Evolutionary conservation across 2,888 invertebrate genomes (phyloP), one percentile per base, ranked within the genome.

Genomic region (Drosophila buzzatii): DNA sequence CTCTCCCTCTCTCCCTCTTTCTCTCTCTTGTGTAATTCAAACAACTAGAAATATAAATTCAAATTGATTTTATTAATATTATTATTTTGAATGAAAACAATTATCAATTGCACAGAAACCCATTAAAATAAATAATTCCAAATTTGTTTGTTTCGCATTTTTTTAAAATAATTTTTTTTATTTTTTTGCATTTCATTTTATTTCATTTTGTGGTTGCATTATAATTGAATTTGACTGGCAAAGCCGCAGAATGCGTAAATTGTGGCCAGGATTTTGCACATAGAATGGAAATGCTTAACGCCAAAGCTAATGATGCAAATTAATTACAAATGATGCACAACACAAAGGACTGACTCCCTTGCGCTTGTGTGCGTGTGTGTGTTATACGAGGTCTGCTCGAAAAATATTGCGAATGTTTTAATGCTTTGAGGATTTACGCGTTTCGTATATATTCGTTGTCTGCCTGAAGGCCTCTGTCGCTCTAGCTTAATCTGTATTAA

Each of bases 161-260:
- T 47, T 53, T 53, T 23, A 23, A 23, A 23, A 23, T 37, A 16
- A n/a, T 10, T 9, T 27, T 49, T n/a, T 47, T 49, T 27, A 2
- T 4, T 27, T 44, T 44, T 18, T 7, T 33, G 18, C 2, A 3
- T 27, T 14, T 18, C n/a, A n/a, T 20, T 76, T 89, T 59, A 58
- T 18, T 47, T 14, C 37, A n/a, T 37, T 47, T 18, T 45, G 61
- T 64, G 71, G 51, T 31, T 42, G 59, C 67, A 62, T 73, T 71
- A 73, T 74, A 86, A 85, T 90, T 90, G 73, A 90, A 74, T 90
- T 82, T 82, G 90, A 89, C 89, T 68, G 66, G 63, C 61, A 68
- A 90, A 82, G 70, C 85, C 85, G 49, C 90, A 90, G 68, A 84
- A 76, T 75, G 76, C 74, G 72, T 56, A 88, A 85, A 90, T 85